These are phyloP conservation scores for Clarias platycephalus DNA, from an alignment of 2,797 vertebrate genomes.

Conservation along the genomic window DNA sequence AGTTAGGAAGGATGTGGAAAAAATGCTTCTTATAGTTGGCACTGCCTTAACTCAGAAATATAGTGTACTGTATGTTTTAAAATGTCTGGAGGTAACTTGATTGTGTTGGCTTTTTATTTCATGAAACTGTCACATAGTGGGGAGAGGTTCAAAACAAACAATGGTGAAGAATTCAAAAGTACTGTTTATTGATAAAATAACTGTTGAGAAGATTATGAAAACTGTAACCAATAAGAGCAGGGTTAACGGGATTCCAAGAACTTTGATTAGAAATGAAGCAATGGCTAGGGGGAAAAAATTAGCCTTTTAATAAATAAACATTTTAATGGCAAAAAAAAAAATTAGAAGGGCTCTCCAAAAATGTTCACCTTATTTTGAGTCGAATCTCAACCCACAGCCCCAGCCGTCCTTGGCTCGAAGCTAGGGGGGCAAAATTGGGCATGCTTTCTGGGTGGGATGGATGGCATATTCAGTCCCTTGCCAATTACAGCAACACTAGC, in stretches of 20 bases:
- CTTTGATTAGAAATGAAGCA: background rate
- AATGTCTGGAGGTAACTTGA: slow-evolving; percentile 15
- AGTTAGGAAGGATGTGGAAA: slow-evolving; percentile 21
- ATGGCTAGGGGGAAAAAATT: background rate
- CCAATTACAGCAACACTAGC: background rate
- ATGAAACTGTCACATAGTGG: background rate
- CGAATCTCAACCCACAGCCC: background rate
- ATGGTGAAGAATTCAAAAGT: background rate
- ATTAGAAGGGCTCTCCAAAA: background rate
- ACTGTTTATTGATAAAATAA: background rate
- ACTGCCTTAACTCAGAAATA: slow-evolving; percentile 15
- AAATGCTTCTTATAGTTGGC: background rate
- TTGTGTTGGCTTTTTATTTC: background rate
- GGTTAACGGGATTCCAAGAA: background rate
- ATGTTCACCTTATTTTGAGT: background rate
- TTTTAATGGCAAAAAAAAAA: background rate
- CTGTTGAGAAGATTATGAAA: background rate
- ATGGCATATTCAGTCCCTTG: background rate
- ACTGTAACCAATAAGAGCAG: background rate
- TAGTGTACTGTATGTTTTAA: slow-evolving; percentile 2
- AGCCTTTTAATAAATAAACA: background rate
- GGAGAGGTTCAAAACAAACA: background rate
- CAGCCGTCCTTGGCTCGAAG: background rate
- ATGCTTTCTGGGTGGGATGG: background rate
- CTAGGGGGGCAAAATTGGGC: no score